These are phyloP conservation scores for Meghimatium bilineatum DNA, from an alignment of 2,888 invertebrate genomes.

Conservation along the genomic window DNA sequence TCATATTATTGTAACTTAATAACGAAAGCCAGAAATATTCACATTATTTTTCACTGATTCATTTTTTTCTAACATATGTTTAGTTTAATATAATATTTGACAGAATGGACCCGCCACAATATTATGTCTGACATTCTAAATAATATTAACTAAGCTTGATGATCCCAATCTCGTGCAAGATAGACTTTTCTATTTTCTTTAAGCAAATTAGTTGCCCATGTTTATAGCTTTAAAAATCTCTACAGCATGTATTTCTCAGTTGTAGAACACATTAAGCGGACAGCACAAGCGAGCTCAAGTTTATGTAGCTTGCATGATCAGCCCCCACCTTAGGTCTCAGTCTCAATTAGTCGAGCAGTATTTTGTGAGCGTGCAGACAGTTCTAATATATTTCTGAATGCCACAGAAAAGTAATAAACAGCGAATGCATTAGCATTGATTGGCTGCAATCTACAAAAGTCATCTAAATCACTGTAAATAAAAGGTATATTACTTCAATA, in stretches of 20 bases:
- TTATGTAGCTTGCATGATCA: not conserved
- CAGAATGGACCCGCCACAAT: not conserved
- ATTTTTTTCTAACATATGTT: not conserved
- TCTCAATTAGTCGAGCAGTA: not conserved
- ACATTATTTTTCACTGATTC: too few relatives aligned
- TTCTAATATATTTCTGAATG: too few relatives aligned
- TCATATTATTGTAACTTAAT: too few relatives aligned
- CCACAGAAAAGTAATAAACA: too few relatives aligned
- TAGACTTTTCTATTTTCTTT: not conserved
- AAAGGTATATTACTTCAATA: too few relatives aligned
- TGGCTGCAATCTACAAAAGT: too few relatives aligned
- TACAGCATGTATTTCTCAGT: not conserved
- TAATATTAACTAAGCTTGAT: not conserved
- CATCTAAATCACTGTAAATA: too few relatives aligned
- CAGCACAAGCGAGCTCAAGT: not conserved
- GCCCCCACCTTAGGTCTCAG: not conserved
- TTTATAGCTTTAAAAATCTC: not conserved
- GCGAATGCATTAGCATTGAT: too few relatives aligned
- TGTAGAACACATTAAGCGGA: not conserved
- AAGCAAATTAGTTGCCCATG: not conserved
- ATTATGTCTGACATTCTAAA: not conserved
- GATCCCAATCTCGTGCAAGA: not conserved
- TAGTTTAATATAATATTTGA: not conserved
- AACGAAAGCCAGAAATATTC: too few relatives aligned
- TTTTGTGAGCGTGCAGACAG: too few relatives aligned